Base-by-base conservation (phyloP, 2,113 vertebrate genomes). In the Nannobrachium achirus region DNA sequence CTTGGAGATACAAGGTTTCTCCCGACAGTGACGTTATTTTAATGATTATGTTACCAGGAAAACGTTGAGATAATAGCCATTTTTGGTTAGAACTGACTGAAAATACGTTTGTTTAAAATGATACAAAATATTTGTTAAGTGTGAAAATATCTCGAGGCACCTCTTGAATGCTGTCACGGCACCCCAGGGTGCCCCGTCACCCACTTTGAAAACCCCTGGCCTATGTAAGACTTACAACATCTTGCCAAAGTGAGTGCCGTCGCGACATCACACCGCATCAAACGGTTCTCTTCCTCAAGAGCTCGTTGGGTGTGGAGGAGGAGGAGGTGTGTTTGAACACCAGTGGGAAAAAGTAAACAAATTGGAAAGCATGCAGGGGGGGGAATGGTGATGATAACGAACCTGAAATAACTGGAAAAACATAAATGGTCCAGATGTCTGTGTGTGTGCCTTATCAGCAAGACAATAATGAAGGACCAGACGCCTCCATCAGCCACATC, bases 391-490 rank as follows among this genome's bases (percentile, higher is more conserved):
- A 60, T 1, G 20, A 74, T 60, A 65, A 74, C 6, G 51, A 63
- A 63, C 75, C 56, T 53, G 70, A 69, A 59, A 71, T 33, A 33
- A 33, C 25, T 33, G 25, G n/a, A n/a, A 53, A 52, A 73, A 85
- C 76, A 80, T 68, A 85, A 79, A 81, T 73, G 56, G n/a, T n/a
- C 79, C 75, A 81, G 73, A 76, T 89, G 83, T 86, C 69, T 10
- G 25, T 33, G 25, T 10, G 25, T 33, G 25, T 33, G 64, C 75
- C 62, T 75, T 59, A 80, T 85, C 69, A 18, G 13, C 19, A 65
- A 66, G 73, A 49, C 67, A 63, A 82, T 75, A 57, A 82, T 65
- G 52, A 71, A 73, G 52, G 55, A 62, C 53, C 77, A 13, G 51
- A 73, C 55, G 16, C 14, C 73, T 75, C 15, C 81, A 71, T 73